Base-by-base conservation (phyloP, 1,140 invertebrate genomes). In the Euborellia annulipes region DNA sequence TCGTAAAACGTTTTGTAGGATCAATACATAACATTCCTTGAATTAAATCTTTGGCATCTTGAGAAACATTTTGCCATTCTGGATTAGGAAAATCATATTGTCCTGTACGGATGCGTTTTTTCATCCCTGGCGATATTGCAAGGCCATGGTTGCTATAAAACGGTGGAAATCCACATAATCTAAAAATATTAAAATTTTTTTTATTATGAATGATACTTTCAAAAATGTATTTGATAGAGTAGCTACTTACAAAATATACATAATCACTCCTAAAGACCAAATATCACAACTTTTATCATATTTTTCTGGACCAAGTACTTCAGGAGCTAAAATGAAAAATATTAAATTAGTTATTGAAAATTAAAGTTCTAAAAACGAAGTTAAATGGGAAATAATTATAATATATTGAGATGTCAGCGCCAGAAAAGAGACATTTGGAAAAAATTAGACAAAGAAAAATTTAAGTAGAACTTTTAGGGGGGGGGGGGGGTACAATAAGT, bases 241-340 rank as follows among this genome's bases (percentile, higher is more conserved):
- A 18, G 14, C 37, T 50, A 81, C 82, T 80, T 71, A 88, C 82
- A 90, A 67, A 59, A 97, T 97, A 62, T 97, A 97, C 88, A 95
- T 96, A 43, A 96, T 94, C 37, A 97, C 92, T 38, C 93, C 93
- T 45, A 97, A 64, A 1, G 91, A 95, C 93, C 93, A 98, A 62
- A 97, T 91, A 71, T 98, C 94, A 71, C 94, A 97, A 49, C 88
- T 93, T 64, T 94, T 97, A 66, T 98, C 94, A 67, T 98, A 98
- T 62, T 93, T 94, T 60, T 95, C 88, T 34, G 91, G 88, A 36
- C 92, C 92, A 27, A 98, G 66, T 17, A 98, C 92, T 75, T 98
- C 90, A 36, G 90, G 90, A 32, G 90, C 89, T 77, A 59, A 49
- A 73, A 68, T 52, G 49, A 30, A 50, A 57, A 45, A 51, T 40